phyloP scores from a whole-genome alignment of 2,113 vertebrate species.

The Crypturellus undulatus region DNA sequence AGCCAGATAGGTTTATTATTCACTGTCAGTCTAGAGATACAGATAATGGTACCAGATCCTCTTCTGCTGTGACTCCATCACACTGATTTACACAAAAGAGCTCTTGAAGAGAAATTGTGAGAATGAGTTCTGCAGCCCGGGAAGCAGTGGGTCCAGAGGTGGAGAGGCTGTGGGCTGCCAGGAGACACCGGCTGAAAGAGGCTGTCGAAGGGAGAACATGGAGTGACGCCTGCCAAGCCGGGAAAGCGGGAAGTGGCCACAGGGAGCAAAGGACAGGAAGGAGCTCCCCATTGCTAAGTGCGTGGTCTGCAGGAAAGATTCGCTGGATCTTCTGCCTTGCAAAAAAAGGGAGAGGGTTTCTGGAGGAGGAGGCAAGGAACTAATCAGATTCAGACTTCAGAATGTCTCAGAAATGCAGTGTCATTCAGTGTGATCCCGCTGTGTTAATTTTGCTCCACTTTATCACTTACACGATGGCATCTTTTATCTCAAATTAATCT shows the following conservation, averaged over 20 bases:
- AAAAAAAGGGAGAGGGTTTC: neutral
- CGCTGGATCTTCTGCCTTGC: neutral
- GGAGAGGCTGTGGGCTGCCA: neutral
- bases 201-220: neutral
- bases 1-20: conserved; percentile 9
- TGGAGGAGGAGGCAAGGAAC: neutral
- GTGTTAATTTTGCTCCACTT: neutral
- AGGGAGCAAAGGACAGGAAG: neutral
- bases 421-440: neutral
- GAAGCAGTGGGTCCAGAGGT: neutral
- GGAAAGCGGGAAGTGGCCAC: neutral
- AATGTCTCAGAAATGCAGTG: neutral
- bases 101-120: neutral
- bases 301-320: neutral
- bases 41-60: neutral
- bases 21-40: neutral
- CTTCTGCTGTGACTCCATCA: neutral
- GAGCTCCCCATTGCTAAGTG: neutral
- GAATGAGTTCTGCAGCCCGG: neutral
- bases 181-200: neutral
- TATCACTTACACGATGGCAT: neutral
- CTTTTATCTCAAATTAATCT: neutral
- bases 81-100: neutral
- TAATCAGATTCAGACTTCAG: neutral
- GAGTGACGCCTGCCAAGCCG: neutral